Percentiles rank a stretch among this genome's conserved stretches.
Evolutionary conservation across 2,113 vertebrate genomes (phyloP).

Genomic region (Chaetodon auriga): DNA sequence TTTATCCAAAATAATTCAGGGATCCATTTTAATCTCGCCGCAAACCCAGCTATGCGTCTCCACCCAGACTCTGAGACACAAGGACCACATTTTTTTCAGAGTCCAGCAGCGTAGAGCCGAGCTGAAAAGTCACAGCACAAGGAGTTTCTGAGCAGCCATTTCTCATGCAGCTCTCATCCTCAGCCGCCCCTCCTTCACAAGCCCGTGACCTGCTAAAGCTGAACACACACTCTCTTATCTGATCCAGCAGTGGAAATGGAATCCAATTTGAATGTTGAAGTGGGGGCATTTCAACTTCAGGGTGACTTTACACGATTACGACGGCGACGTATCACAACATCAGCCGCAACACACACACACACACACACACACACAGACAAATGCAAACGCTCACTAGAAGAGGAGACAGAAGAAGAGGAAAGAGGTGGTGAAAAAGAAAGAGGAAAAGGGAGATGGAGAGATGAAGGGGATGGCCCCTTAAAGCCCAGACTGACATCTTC

Average conservation of each 20-base stretch:
- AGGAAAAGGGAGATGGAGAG: not conserved
- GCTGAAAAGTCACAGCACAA: slow-evolving; percentile 23
- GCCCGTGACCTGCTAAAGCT: slow-evolving; percentile 51
- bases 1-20: slow-evolving; percentile 32
- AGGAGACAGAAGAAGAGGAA: not conserved
- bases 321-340: slow-evolving; percentile 9
- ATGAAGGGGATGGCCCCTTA: not conserved
- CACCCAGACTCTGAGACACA: slow-evolving; percentile 43
- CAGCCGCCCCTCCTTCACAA: slow-evolving; percentile 37
- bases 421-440: no score
- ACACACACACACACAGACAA: slow-evolving; percentile 9
- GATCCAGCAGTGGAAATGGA: slow-evolving; percentile 50
- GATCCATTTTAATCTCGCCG: slow-evolving; percentile 35
- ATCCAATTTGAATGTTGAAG: slow-evolving; percentile 59
- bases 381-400: not conserved
- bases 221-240: slow-evolving; percentile 66
- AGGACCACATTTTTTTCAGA: not conserved
- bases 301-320: slow-evolving; percentile 46
- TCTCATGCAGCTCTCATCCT: slow-evolving; percentile 56
- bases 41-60: slow-evolving; percentile 51
- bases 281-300: slow-evolving; percentile 54
- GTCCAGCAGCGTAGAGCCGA: slow-evolving; percentile 11
- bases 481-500: not conserved
- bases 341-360: not conserved
- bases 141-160: slow-evolving; percentile 34